Evolutionary conservation across 2,113 vertebrate genomes (phyloP), one percentile per base, ranked within the genome.

Genomic region (Onychostruthus taczanowskii): DNA sequence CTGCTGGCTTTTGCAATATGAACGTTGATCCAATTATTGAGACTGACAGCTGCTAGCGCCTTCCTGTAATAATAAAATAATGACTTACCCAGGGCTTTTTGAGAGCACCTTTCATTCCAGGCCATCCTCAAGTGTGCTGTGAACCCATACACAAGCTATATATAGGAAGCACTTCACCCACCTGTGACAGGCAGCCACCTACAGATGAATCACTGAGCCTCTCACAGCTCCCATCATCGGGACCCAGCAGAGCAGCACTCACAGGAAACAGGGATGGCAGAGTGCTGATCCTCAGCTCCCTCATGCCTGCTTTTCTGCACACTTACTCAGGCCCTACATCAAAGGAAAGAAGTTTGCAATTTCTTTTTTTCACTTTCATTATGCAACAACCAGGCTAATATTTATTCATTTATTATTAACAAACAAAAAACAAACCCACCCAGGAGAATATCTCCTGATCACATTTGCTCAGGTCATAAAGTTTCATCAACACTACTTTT

Each of bases 111-210:
- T 94, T 93, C 85, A 72, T 95, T 89, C 88, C 79, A 93, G 83
- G 83, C 82, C 84, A 69, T 93, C 62, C 88, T 67, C 37, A 33
- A 95, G 77, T 16, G 66, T 35, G 76, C 80, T 90, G 11, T 64
- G 88, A 96, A 77, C 26, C 77, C 64, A 64, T 75, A 37, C 72
- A 87, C 14, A 20, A 46, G 69, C 76, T 96, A 95, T 92, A 78
- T 81, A 94, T 96, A 94, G 93, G 64, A 74, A 75, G 44, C 4
- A 14, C 61, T 61, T 94, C 92, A 93, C 92, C 95, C 90, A 88
- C 76, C 85, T 7, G 1, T 93, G 93, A 96, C 94, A 96, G 85
- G 93, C 96, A 96, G 44, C 92, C 96, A 75, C 94, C 96, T 11
- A 95, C 94, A 0, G 68, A 86, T 96, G 95, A 97, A 84, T 97